These are phyloP conservation scores for Coenobita brevimanus DNA, from an alignment of 1,140 invertebrate species.

Conservation along the genomic window DNA sequence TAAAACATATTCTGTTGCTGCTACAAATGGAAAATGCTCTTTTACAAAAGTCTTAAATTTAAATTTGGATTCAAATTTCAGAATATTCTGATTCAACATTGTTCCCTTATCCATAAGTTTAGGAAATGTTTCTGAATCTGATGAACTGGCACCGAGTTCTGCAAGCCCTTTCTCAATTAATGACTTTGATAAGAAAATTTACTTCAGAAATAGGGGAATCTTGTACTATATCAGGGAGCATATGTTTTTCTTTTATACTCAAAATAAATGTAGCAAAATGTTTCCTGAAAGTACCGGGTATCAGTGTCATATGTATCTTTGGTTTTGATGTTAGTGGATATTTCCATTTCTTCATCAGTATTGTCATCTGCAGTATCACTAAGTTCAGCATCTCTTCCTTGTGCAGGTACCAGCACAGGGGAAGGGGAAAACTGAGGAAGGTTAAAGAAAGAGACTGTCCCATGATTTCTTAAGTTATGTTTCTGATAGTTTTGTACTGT, in stretches of 20 bases:
- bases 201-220: too few species aligned
- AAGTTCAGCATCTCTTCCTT: background rate
- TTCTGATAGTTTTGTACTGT: background rate
- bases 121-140: background rate
- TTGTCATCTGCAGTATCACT: background rate
- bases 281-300: too few species aligned
- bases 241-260: too few species aligned
- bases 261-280: too few species aligned
- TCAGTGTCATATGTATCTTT: too few species aligned
- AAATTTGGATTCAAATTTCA: background rate
- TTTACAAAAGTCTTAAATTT: conserved; percentile 1
- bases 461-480: conserved; percentile 16
- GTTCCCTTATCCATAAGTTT: background rate
- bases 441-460: background rate
- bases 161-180: background rate
- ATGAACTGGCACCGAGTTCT: background rate
- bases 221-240: too few species aligned
- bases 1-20: conserved; percentile 2
- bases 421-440: background rate
- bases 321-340: too few species aligned
- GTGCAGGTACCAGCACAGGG: background rate
- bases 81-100: background rate
- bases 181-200: background rate
- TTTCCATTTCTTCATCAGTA: too few species aligned
- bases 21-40: background rate